Conservation (phyloP, 2,797 vertebrate species). For the Toxotes lorentzi region DNA sequence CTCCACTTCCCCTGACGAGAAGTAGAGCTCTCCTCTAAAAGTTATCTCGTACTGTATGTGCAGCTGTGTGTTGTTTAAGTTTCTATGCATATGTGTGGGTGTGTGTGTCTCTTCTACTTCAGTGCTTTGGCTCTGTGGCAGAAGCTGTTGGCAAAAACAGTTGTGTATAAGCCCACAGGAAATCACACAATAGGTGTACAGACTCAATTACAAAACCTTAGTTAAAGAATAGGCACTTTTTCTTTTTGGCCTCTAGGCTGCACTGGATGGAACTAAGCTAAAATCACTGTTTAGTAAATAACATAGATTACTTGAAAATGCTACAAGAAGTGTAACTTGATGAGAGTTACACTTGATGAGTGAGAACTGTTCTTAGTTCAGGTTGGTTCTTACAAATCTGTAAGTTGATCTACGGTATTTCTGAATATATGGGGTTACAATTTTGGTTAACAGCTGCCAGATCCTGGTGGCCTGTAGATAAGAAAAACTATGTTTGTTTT, state of each 20-base stretch:
- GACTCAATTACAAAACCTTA: neutral
- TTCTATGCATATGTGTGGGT: constrained; percentile 2
- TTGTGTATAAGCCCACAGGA: neutral
- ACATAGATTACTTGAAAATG: neutral
- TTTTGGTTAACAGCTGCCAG: no score
- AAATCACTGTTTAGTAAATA: no score
- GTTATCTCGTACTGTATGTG: neutral
- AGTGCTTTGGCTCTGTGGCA: neutral
- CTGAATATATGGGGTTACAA: no score
- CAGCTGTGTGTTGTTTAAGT: neutral
- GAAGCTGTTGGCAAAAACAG: neutral
- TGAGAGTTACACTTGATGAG: neutral
- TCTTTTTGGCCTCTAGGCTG: neutral
- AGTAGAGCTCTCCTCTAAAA: constrained; percentile 7
- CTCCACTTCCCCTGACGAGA: constrained; percentile 31
- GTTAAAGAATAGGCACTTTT: no score
- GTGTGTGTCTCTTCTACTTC: neutral
- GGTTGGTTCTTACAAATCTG: no score
- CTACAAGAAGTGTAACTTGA: neutral
- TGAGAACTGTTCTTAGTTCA: no score
- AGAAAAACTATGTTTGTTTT: no score
- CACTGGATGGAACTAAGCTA: no score
- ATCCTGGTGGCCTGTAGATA: no score
- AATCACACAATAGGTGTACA: constrained; percentile 13
- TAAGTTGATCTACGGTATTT: neutral